Evolutionary conservation across 1,140 invertebrate species (phyloP).

Genomic region (Capitella teleta): DNA sequence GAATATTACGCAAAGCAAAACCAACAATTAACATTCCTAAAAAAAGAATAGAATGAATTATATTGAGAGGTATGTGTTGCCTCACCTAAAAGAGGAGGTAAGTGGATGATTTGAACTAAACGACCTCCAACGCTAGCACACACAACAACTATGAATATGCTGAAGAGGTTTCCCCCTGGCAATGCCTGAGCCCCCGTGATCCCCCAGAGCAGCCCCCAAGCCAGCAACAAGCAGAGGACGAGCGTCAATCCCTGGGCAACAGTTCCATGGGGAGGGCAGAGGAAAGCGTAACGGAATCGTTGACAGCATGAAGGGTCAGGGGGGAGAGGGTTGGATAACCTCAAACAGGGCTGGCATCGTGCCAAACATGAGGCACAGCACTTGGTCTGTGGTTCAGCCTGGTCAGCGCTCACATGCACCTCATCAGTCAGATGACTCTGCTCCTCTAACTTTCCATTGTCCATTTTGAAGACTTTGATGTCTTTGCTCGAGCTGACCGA

Average conservation of each 20-base stretch:
- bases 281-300: constrained; percentile 20
- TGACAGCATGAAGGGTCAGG: too few species aligned
- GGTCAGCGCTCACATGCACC: too few species aligned
- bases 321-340: too few species aligned
- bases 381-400: too few species aligned
- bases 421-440: too few species aligned
- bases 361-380: too few species aligned
- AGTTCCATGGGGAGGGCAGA: constrained; percentile 29
- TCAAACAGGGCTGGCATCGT: too few species aligned
- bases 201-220: constrained; percentile 62
- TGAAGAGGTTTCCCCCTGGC: constrained; percentile 64
- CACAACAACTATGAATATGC: constrained; percentile 53
- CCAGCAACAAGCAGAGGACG: constrained; percentile 43
- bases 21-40: constrained; percentile 41
- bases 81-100: constrained; percentile 58
- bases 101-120: constrained; percentile 59
- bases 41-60: constrained; percentile 3
- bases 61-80: background rate
- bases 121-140: constrained; percentile 67
- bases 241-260: constrained; percentile 20
- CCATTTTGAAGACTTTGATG: too few species aligned
- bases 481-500: too few species aligned
- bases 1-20: constrained; percentile 34
- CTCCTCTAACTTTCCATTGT: too few species aligned
- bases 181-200: constrained; percentile 63